Base-by-base conservation (phyloP, 2,888 invertebrate genomes). In the Prostheceraeus crozeri region DNA sequence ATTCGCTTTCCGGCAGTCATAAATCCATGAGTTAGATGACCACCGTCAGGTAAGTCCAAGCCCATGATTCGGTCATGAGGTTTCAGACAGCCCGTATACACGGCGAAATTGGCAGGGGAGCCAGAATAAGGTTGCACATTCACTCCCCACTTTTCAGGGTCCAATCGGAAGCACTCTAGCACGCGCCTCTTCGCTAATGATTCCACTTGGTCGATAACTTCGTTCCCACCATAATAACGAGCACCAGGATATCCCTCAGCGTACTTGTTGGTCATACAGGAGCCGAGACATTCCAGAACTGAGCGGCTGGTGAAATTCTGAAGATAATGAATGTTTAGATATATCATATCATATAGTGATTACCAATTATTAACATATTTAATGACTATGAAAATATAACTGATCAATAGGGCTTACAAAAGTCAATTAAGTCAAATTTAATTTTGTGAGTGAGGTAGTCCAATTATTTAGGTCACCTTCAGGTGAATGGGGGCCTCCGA, bases 41-140 rank as follows among this genome's bases (percentile, higher is more conserved):
- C 96, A 66, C 96, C 96, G 74, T 98, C 94, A 1, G 93, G 91
- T 61, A 96, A 79, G 77, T 96, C 91, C 56, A 96, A 78, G 0
- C 90, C 83, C 96, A 96, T 96, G 68, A 96, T 91, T 60, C 94
- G 82, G 48, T 63, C 93, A 76, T 93, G 90, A 1, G 94, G 90
- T 66, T 87, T 86, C 57, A 79, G 75, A 23, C 79, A 65, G 33
- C 83, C 91, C 2, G 94, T 93, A 76, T 93, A 96, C 4, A 90
- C 90, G 1, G 93, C 93, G 76, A 96, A 86, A 79, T 96, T 96
- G 1, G 93, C 94, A 16, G 96, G 96, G 6, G 89, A 89, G 68
- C 87, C 87, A 59, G 93, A 94, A 71, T 91, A 89, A 1, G 94
- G 89, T 74, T 96, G 96, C 1, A 96, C 96, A 79, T 96, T 96